These are phyloP conservation scores for Teleopsis dalmanni DNA, from an alignment of 1,140 invertebrate genomes.

Conservation along the genomic window DNA sequence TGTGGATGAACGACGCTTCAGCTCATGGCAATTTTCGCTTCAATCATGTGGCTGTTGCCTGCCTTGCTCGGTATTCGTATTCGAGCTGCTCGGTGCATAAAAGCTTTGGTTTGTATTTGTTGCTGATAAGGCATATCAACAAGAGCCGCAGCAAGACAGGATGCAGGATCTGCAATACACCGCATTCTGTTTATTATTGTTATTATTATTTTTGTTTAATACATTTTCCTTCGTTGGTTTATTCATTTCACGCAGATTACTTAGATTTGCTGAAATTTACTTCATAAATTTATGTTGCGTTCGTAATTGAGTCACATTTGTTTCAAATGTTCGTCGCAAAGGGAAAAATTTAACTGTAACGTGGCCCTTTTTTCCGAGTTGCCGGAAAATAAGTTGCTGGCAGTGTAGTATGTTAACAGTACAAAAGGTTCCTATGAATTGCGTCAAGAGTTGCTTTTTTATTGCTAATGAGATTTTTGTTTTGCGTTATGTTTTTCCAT, in stretches of 20 bases:
- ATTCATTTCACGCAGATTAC: conserved; percentile 42
- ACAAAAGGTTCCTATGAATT: conserved; percentile 3
- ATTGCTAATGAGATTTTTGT: conserved; percentile 40
- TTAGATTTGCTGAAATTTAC: conserved; percentile 29
- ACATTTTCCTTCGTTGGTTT: too few relatives aligned
- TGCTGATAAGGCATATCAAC: too few relatives aligned
- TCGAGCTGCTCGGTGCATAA: too few relatives aligned
- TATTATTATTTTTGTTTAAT: too few relatives aligned
- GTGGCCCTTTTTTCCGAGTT: not conserved
- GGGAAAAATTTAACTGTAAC: conserved; percentile 1
- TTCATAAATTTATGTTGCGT: conserved; percentile 9
- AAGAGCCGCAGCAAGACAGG: too few relatives aligned
- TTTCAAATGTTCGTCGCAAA: not conserved
- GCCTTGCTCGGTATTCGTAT: too few relatives aligned
- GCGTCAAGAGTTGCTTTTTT: conserved; percentile 16
- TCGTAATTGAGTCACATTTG: conserved; percentile 6
- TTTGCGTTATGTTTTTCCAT: not conserved
- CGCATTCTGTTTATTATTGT: too few relatives aligned
- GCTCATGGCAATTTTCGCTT: too few relatives aligned
- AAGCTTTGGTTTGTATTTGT: too few relatives aligned
- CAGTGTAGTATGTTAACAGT: not conserved
- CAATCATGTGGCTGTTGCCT: too few relatives aligned
- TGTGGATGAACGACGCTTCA: too few relatives aligned
- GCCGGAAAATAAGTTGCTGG: not conserved
- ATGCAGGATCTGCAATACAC: too few relatives aligned